These are phyloP conservation scores for Macroglossus sobrinus DNA, from an alignment of 2,113 vertebrate genomes.

Conservation along the genomic window DNA sequence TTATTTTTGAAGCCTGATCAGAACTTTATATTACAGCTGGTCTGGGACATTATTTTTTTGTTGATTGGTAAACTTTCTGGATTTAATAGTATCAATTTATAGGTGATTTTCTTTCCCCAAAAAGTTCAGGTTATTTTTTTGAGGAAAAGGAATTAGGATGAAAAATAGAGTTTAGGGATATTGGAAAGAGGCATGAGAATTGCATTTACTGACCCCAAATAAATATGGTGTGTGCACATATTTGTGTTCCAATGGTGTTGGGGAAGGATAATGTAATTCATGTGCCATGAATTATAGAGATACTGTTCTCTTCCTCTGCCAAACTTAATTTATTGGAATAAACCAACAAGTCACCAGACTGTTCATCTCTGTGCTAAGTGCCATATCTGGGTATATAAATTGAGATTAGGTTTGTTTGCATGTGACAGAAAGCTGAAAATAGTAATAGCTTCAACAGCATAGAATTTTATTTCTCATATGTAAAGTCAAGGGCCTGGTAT, in stretches of 20 bases:
- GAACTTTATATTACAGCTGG: background rate
- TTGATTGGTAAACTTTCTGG: background rate
- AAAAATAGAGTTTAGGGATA: constrained; percentile 26
- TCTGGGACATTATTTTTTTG: background rate
- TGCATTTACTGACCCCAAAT: background rate
- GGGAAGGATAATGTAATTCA: background rate
- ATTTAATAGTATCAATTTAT: background rate
- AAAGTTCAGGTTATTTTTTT: constrained; percentile 16
- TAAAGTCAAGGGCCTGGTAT: background rate
- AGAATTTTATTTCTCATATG: background rate
- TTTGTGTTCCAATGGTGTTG: background rate
- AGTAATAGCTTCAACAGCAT: background rate
- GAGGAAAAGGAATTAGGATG: background rate
- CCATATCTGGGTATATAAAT: background rate
- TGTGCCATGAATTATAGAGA: background rate
- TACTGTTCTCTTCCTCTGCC: background rate
- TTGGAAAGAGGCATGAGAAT: background rate
- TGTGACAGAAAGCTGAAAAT: background rate
- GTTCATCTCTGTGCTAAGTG: background rate
- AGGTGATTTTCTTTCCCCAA: background rate
- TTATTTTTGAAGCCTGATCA: background rate
- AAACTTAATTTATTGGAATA: background rate
- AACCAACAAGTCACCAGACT: background rate
- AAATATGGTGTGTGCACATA: background rate
- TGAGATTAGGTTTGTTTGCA: background rate